A percentile compares a stretch with the other conserved stretches of the same genome.
Conservation (phyloP, 2,888 invertebrate genomes). For the Mimas tiliae region DNA sequence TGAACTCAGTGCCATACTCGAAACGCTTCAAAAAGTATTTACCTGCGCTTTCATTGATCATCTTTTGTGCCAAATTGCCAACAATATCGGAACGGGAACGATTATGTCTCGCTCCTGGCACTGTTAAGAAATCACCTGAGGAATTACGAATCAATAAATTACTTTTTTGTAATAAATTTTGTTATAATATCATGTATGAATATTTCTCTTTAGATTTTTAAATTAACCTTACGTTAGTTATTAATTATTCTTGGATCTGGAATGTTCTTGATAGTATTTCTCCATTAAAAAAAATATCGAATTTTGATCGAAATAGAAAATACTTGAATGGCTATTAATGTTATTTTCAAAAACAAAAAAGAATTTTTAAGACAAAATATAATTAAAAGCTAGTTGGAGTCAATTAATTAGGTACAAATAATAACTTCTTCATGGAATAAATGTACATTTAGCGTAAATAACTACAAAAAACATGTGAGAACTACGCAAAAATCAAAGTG, state of each 20-base stretch:
- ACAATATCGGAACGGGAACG: conserved; percentile 78
- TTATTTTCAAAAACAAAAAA: not conserved
- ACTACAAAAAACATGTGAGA: conserved; percentile 14
- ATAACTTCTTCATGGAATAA: not conserved
- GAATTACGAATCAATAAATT: conserved; percentile 34
- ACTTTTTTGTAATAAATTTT: not conserved
- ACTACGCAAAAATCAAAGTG: conserved; percentile 22
- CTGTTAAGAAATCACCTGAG: conserved; percentile 67
- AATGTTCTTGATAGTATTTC: not conserved
- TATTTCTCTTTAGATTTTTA: not conserved
- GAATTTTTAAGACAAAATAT: not conserved
- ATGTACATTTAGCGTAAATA: conserved; percentile 20
- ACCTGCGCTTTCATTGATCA: conserved; percentile 76
- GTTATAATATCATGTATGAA: not conserved
- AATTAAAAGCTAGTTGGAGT: not conserved
- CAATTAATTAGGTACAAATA: not conserved
- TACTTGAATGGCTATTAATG: not conserved
- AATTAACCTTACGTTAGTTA: not conserved
- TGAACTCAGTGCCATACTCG: conserved; percentile 5
- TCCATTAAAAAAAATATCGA: not conserved
- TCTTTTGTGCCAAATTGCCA: conserved; percentile 71
- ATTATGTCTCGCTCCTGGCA: conserved; percentile 70
- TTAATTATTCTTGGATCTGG: not conserved
- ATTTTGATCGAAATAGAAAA: not conserved
- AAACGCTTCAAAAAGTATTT: conserved; percentile 24